These are phyloP conservation scores for Pandemis cinnamomeana DNA, from an alignment of 2,888 invertebrate genomes.

Conservation along the genomic window DNA sequence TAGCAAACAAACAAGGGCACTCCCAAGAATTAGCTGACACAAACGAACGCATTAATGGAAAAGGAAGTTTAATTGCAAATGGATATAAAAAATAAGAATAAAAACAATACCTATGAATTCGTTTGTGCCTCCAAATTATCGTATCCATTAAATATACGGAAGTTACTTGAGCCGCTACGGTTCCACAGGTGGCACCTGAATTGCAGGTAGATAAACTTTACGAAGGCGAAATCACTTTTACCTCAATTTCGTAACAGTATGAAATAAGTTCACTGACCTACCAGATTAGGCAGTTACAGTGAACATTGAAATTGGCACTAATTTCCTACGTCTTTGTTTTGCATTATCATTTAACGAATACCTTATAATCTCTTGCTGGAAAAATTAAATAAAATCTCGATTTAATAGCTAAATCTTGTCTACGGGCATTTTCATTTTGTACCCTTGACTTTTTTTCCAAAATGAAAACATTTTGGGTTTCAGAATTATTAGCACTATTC, in stretches of 20 bases:
- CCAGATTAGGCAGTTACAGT: neutral
- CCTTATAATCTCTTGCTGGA: too few relatives aligned
- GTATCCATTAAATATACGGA: slow-evolving; percentile 38
- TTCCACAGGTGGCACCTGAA: slow-evolving; percentile 38
- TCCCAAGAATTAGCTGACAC: slow-evolving; percentile 34
- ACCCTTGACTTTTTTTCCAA: too few relatives aligned
- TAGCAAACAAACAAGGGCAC: slow-evolving; percentile 6
- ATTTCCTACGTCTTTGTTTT: neutral
- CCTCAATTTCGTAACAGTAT: slow-evolving; percentile 25
- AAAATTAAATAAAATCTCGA: too few relatives aligned
- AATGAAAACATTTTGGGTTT: too few relatives aligned
- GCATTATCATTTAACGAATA: neutral
- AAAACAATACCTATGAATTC: slow-evolving; percentile 33
- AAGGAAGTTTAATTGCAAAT: neutral
- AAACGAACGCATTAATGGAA: slow-evolving; percentile 30
- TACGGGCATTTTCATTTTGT: too few relatives aligned
- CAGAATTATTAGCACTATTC: too few relatives aligned
- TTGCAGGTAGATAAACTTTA: slow-evolving; percentile 22
- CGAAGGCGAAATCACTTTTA: slow-evolving; percentile 40
- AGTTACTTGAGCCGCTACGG: slow-evolving; percentile 24
- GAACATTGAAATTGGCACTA: neutral
- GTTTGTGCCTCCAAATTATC: slow-evolving; percentile 42
- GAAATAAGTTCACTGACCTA: slow-evolving; percentile 24
- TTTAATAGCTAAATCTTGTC: too few relatives aligned
- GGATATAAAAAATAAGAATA: slow-evolving; percentile 11